Conservation (phyloP, 2,888 invertebrate species). For the Lydus trimaculatus region DNA sequence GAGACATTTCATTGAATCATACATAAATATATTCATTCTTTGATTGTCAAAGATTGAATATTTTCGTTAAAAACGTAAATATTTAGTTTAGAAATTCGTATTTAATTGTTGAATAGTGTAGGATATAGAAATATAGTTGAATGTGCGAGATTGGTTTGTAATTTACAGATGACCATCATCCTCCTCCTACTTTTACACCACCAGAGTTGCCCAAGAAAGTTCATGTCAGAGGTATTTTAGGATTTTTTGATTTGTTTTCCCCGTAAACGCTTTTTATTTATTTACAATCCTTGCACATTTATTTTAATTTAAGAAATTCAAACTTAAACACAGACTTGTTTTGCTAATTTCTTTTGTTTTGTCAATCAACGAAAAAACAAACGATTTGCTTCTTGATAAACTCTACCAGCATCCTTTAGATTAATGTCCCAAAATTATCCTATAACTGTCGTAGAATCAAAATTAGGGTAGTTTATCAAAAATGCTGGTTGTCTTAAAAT, state of each 20-base stretch:
- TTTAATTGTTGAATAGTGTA: slow-evolving; percentile 23
- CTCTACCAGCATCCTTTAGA: slow-evolving; percentile 44
- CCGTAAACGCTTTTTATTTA: slow-evolving; percentile 19
- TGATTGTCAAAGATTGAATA: not conserved
- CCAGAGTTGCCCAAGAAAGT: slow-evolving; percentile 99
- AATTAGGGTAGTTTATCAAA: not conserved
- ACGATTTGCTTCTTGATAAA: slow-evolving; percentile 51
- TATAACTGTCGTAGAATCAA: slow-evolving; percentile 4
- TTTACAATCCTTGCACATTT: slow-evolving; percentile 23
- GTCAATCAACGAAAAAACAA: not conserved
- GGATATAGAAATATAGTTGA: slow-evolving; percentile 49
- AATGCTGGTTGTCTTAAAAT: not conserved
- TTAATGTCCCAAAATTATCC: slow-evolving; percentile 17
- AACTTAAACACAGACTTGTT: slow-evolving; percentile 8
- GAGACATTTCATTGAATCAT: not conserved
- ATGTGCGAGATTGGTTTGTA: slow-evolving; percentile 72
- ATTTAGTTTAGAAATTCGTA: slow-evolving; percentile 2
- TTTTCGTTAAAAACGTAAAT: not conserved
- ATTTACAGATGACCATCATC: slow-evolving; percentile 96
- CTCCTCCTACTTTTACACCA: slow-evolving; percentile 98
- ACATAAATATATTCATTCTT: not conserved
- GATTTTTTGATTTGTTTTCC: slow-evolving; percentile 17
- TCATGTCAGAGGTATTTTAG: slow-evolving; percentile 87
- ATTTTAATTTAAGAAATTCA: slow-evolving; percentile 2
- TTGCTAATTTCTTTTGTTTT: not conserved